Percentiles rank a stretch among this genome's conserved stretches.
These are phyloP conservation scores for Callosobruchus maculatus DNA, from an alignment of 2,888 invertebrate species.

Conservation along the genomic window DNA sequence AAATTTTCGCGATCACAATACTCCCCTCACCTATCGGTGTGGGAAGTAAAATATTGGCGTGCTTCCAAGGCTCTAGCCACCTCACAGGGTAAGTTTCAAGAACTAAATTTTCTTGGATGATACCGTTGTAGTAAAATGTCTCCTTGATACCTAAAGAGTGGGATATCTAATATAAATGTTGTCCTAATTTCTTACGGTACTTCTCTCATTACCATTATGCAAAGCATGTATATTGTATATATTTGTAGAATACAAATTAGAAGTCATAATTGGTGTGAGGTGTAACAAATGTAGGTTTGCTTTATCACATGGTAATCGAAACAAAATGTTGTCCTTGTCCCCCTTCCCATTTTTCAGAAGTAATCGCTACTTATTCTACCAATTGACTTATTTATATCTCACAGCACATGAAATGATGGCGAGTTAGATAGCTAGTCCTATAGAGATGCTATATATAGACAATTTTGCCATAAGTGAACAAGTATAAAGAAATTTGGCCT, in stretches of 20 bases:
- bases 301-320: not conserved
- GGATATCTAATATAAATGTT: too few species aligned
- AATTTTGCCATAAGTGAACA: not conserved
- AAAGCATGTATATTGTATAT: not conserved
- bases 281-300: not conserved
- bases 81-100: too few species aligned
- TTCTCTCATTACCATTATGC: not conserved
- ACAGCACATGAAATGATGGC: not conserved
- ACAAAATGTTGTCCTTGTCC: not conserved
- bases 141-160: too few species aligned
- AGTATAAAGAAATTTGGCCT: not conserved
- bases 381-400: not conserved
- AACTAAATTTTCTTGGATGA: too few species aligned
- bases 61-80: too few species aligned
- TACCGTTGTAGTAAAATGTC: too few species aligned
- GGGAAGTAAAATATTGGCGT: too few species aligned
- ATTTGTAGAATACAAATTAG: not conserved
- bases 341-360: not conserved
- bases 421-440: not conserved
- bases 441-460: not conserved
- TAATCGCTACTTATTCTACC: not conserved
- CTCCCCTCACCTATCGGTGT: too few species aligned
- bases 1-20: too few species aligned
- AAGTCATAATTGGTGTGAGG: not conserved
- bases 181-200: not conserved